Evolutionary conservation across 2,797 vertebrate species (phyloP), one percentile per base, ranked within the genome.

Genomic region (Alauda arvensis): DNA sequence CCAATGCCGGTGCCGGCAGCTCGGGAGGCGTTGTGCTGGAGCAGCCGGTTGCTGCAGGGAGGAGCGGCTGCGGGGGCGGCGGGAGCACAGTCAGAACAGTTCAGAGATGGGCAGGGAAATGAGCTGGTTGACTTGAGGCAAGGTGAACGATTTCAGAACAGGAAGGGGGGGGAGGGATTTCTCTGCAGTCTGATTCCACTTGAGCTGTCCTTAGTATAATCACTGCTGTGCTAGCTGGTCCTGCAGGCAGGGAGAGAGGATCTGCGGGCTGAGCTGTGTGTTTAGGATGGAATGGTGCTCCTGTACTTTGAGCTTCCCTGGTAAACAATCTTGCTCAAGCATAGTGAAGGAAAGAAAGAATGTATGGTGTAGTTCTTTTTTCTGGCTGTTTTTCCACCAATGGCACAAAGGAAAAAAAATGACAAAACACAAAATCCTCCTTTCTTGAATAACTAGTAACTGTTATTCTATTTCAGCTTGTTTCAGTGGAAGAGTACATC

Each of bases 121-220:
- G 90, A 93, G 91, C 74, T 83, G 91, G 74, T 88, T 94, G 93
- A 91, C 88, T 92, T 31, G 39, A 92, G 91, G 90, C 88, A 91
- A 94, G 88, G 94, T 92, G 91, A 94, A 93, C 24, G 61, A 85
- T 90, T 94, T 93, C 74, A 84, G 94, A 80, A 70, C 77, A 90
- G 89, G 89, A 88, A 81, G 59, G 66, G 75, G 75, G 76, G 77
- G 68, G 85, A 65, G 86, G 72, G 11, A 33, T 90, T 78, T 88
- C 90, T 33, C 90, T 88, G 91, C 91, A 90, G 85, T 79, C 60
- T 37, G 79, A 82, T 94, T 93, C 85, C 87, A 89, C 90, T 82
- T 87, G 67, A 78, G 83, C 17, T 75, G 75, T 90, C 85, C 85
- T 92, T 29, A 80, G 77, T 46, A 49, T 88, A 87, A 87, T 90